Evolutionary conservation across 1,140 invertebrate genomes (phyloP), one percentile per base, ranked within the genome.

Genomic region (Fopius arisanus): DNA sequence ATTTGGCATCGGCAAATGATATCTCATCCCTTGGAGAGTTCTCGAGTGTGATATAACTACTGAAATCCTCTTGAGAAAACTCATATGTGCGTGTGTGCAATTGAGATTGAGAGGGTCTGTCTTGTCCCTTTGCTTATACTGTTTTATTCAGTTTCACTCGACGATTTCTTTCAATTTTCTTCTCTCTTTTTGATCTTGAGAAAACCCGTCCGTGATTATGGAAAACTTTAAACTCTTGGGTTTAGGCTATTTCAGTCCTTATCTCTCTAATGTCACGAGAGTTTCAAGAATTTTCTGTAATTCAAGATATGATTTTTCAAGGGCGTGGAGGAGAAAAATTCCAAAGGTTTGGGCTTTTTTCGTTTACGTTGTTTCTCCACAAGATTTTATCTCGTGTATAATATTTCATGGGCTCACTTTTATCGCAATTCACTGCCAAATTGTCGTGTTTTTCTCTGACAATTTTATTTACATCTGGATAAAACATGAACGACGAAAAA

Each of bases 121-220:
- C 80, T 79, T 80, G 77, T 83, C 78, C 76, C 69, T 48, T 54
- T 73, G 54, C 70, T 72, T 23, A 70, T 65, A 76, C 65, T 77
- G 75, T 68, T 41, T 75, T 33, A 40, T 37, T 21, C 70, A 77
- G 65, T 78, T 75, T 74, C 75, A 75, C 65, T 75, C 63, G 0
- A 0, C 9, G 59, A 33, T 75, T 69, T 43, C 26, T 31, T 66
- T 12, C 31, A 66, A 29, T 59, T 23, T 59, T 59, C n/a, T 14
- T 51, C 1, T 51, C 21, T 51, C n/a, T 16, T 19, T 19, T 71
- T 71, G 41, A n/a, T n/a, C 6, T 40, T 6, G 37, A 40, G 37
- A 6, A 40, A n/a, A n/a, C n/a, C n/a, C 37, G 37, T 40, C 5
- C 12, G 37, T 12, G 12, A n/a, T n/a, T n/a, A n/a, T n/a, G n/a